phyloP scores from a whole-genome alignment of 1,140 invertebrate genomes.

The Apis cerana region DNA sequence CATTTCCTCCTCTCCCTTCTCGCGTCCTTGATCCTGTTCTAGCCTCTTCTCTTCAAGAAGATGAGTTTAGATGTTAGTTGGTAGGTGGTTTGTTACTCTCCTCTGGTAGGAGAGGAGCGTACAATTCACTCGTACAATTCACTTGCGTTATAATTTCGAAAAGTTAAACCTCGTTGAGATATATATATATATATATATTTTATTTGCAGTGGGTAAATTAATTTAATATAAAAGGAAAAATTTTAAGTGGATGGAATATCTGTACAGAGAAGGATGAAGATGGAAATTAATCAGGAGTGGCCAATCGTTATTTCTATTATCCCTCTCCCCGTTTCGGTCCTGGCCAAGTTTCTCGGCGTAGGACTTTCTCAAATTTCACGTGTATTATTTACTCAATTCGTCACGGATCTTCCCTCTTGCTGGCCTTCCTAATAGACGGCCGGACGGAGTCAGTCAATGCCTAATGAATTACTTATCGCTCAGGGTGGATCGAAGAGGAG shows the following conservation, averaged over 20 bases:
- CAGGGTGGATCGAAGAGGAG: slow-evolving; percentile 6
- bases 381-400: slow-evolving; percentile 32
- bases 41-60: slow-evolving; percentile 6
- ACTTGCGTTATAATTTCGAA: too few species aligned
- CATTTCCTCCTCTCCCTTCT: neutral
- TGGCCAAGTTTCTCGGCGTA: neutral
- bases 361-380: slow-evolving; percentile 13
- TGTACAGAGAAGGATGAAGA: neutral
- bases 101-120: too few species aligned
- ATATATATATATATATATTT: too few species aligned
- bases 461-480: slow-evolving; percentile 42
- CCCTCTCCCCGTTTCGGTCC: too few species aligned
- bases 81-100: neutral
- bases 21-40: slow-evolving; percentile 31
- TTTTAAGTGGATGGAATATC: too few species aligned
- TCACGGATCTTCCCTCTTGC: slow-evolving; percentile 19
- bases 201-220: too few species aligned
- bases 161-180: too few species aligned
- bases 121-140: too few species aligned
- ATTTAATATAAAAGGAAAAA: too few species aligned
- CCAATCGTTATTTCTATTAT: neutral
- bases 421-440: slow-evolving; percentile 24
- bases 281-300: slow-evolving; percentile 6
- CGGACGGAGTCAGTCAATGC: slow-evolving; percentile 35
- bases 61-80: neutral